Conservation (phyloP, 2,113 vertebrate genomes). For the Xenopus borealis region DNA sequence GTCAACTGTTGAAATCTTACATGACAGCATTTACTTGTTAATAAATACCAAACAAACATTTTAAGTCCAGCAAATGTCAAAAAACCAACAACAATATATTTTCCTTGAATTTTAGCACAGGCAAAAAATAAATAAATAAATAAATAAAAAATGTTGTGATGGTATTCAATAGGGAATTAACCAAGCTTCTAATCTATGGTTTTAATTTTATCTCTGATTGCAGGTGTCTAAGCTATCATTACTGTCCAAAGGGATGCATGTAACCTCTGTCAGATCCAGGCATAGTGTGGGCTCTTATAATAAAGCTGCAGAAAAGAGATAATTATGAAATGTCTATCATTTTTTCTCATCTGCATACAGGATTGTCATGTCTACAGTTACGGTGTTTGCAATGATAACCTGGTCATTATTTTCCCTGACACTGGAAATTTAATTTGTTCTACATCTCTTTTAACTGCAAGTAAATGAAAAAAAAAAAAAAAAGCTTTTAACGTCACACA, state of each 20-base stretch:
- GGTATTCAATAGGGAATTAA: conserved; percentile 4
- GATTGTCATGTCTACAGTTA: conserved; percentile 4
- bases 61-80: background rate
- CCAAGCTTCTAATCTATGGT: conserved; percentile 20
- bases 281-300: conserved; percentile 22
- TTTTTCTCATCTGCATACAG: conserved; percentile 32
- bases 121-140: too few relatives aligned
- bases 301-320: conserved; percentile 26
- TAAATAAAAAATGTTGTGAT: conserved; percentile 24
- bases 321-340: conserved; percentile 44
- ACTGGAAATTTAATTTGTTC: conserved; percentile 26
- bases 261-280: conserved; percentile 36
- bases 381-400: background rate
- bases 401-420: background rate
- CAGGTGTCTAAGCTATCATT: conserved; percentile 33
- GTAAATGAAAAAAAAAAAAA: background rate
- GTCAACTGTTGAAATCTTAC: too few relatives aligned
- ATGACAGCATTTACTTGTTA: conserved; percentile 48
- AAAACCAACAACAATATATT: conserved; percentile 34
- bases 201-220: conserved; percentile 41
- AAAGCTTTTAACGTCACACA: background rate
- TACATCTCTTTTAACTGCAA: conserved; percentile 18
- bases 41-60: conserved; percentile 44
- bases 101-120: conserved; percentile 24
- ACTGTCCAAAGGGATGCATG: conserved; percentile 8